Base-by-base conservation (phyloP, 2,888 invertebrate species). In the Eubasilissa splendida region DNA sequence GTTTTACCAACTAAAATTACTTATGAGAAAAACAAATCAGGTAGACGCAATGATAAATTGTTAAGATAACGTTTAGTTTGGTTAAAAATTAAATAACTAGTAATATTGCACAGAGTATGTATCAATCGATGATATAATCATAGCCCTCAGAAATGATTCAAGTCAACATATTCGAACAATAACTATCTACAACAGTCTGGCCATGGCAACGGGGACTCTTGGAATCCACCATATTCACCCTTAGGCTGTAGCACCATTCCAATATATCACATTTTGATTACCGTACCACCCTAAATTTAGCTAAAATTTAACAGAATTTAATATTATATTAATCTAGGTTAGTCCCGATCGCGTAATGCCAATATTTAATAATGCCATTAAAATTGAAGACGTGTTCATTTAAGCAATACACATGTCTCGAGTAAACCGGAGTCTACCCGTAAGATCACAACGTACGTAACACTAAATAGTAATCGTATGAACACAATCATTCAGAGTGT, bases 81-180 rank as follows among this genome's bases (percentile, higher is more conserved):
- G 91, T 91, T 91, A 91, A 90, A 89, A 91, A 90, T 90, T 90
- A 90, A 90, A 90, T 90, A 91, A 91, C 91, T 91, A 91, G 91
- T 90, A 90, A 91, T 91, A 91, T 91, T 91, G 91, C 91, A 91
- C 91, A 91, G 91, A 90, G 90, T 91, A 91, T 90, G 90, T 90
- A 84, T 84, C 84, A 84, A 82, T 80, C 78, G 65, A 81, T 79
- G 81, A 90, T 90, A 90, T 90, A 88, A 90, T 90, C 90, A 90
- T 90, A 89, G 90, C 90, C 91, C 91, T 90, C 81, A 70, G 77
- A 77, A 80, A 75, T 80, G 73, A 73, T 80, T 80, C 52, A 80
- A 68, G 76, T 79, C 77, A 78, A 81, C 78, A 76, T 83, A 80
- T 80, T 80, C 81, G 58, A 80, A 80, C 83, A 83, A 76, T 82